Percentiles rank a stretch among this genome's conserved stretches.
phyloP scores from a whole-genome alignment of 2,113 vertebrate species.

The Tachysurus fulvidraco region DNA sequence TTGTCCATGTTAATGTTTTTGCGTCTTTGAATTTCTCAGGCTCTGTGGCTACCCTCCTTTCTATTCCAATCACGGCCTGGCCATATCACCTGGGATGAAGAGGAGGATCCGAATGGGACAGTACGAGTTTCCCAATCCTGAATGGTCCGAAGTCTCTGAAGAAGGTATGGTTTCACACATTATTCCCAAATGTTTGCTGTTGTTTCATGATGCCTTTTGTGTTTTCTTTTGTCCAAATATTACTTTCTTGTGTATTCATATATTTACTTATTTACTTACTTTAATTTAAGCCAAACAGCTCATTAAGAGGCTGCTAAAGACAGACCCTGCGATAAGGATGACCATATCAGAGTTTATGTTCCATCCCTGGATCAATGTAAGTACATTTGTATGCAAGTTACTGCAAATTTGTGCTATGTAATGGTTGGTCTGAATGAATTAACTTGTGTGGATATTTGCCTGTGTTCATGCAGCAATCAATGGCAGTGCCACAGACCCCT shows the following conservation, averaged over 20 bases:
- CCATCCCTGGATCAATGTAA: slow-evolving; percentile 97
- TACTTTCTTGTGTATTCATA: neutral
- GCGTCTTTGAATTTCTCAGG: slow-evolving; percentile 64
- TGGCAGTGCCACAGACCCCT: slow-evolving; percentile 93
- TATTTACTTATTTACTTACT: neutral
- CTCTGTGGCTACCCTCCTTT: slow-evolving; percentile 97
- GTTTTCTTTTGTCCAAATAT: neutral
- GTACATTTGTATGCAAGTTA: slow-evolving; percentile 5
- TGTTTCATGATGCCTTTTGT: neutral
- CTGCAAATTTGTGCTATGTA: neutral
- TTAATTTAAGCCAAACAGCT: slow-evolving; percentile 85
- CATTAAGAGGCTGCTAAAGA: slow-evolving; percentile 92
- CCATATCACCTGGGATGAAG: slow-evolving; percentile 99
- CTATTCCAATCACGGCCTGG: slow-evolving; percentile 95
- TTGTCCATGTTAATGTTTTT: neutral
- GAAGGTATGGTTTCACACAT: slow-evolving; percentile 76
- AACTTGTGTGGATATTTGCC: neutral
- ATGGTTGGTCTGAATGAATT: neutral
- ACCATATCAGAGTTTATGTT: slow-evolving; percentile 99
- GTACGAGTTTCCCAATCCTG: slow-evolving; percentile 94
- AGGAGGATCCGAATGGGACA: slow-evolving; percentile 92
- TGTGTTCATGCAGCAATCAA: slow-evolving; percentile 81
- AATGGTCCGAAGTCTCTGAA: slow-evolving; percentile 97
- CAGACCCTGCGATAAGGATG: slow-evolving; percentile 95
- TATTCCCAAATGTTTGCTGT: neutral